Conservation (phyloP, 2,888 invertebrate genomes). For the Zootermopsis nevadensis region DNA sequence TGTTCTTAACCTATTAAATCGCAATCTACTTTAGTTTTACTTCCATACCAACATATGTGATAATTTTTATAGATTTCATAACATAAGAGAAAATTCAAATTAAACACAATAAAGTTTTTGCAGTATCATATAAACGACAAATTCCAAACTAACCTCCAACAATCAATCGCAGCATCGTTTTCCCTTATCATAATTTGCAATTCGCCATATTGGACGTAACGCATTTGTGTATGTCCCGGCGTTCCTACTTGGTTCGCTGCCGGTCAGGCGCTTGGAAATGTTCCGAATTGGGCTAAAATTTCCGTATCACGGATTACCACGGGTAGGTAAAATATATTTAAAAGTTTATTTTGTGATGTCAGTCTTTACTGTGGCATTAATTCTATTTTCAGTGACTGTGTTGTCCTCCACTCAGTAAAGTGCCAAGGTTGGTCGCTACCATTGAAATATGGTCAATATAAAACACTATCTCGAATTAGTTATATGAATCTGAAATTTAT, state of each 20-base stretch:
- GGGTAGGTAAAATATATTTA: slow-evolving; percentile 58
- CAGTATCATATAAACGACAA: neutral
- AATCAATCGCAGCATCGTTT: slow-evolving; percentile 34
- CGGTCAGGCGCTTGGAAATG: slow-evolving; percentile 61
- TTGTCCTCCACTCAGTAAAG: neutral
- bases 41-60: no score
- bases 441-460: slow-evolving; percentile 3
- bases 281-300: slow-evolving; percentile 63
- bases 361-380: neutral
- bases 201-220: neutral
- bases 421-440: neutral
- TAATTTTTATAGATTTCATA: no score
- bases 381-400: neutral
- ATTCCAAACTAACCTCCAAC: slow-evolving; percentile 24
- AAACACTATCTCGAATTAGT: neutral
- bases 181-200: neutral
- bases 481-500: neutral
- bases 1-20: no score
- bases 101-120: no score
- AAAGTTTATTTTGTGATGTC: neutral
- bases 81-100: no score
- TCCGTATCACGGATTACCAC: slow-evolving; percentile 61
- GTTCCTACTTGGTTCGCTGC: slow-evolving; percentile 60
- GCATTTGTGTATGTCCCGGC: slow-evolving; percentile 52
- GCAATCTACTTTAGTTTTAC: no score